A percentile compares a stretch with the other conserved stretches of the same genome.
phyloP scores from a whole-genome alignment of 2,113 vertebrate species.

The Dicerorhinus sumatrensis region DNA sequence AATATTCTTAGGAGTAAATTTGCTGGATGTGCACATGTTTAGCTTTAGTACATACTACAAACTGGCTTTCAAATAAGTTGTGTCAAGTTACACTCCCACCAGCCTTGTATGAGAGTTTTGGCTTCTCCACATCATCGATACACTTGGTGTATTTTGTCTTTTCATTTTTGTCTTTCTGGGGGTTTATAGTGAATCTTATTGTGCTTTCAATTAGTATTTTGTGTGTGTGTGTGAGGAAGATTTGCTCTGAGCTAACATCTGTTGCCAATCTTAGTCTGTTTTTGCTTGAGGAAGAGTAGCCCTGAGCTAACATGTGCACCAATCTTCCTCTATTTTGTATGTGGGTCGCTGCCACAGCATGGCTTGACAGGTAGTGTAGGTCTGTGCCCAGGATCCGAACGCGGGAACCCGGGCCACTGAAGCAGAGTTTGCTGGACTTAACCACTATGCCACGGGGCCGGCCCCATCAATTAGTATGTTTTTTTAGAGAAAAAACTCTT shows the following conservation, averaged over 20 bases:
- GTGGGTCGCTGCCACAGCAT: too few relatives aligned
- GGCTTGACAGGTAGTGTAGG: too few relatives aligned
- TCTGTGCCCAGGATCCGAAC: too few relatives aligned
- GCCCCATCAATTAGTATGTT: slow-evolving; percentile 10
- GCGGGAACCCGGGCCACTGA: too few relatives aligned
- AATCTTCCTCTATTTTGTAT: too few relatives aligned
- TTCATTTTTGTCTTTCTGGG: background rate
- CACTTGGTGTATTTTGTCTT: background rate
- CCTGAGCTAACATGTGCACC: too few relatives aligned
- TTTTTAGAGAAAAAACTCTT: background rate
- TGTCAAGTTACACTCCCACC: background rate
- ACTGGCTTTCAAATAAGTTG: background rate
- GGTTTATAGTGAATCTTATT: background rate
- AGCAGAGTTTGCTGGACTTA: too few relatives aligned
- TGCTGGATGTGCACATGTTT: background rate
- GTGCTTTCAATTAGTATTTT: background rate
- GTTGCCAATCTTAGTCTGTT: too few relatives aligned
- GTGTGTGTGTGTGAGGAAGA: too few relatives aligned
- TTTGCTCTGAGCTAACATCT: too few relatives aligned
- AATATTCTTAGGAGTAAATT: background rate
- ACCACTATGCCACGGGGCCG: too few relatives aligned
- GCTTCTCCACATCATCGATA: background rate
- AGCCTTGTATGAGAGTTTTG: background rate
- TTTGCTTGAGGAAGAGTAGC: too few relatives aligned
- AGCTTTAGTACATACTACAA: background rate